A percentile compares a stretch with the other conserved stretches of the same genome.
These are phyloP conservation scores for Diadophis punctatus DNA, from an alignment of 2,113 vertebrate genomes.

Conservation along the genomic window DNA sequence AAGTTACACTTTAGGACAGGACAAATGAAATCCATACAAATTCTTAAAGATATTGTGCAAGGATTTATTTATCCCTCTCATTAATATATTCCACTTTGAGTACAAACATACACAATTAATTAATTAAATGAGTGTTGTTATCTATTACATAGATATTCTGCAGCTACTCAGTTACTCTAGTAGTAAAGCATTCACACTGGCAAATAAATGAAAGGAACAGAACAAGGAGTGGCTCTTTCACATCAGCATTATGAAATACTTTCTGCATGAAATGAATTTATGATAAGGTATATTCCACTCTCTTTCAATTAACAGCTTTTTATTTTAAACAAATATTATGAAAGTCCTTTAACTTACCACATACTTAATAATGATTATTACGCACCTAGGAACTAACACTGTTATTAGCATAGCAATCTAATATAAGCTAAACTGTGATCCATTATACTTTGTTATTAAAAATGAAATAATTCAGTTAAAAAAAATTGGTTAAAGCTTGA, in stretches of 20 bases:
- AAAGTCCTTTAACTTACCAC: neutral
- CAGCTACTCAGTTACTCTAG: neutral
- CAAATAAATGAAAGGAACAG: neutral
- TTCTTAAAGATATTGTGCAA: neutral
- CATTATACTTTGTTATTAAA: neutral
- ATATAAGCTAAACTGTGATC: neutral
- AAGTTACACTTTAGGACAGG: neutral
- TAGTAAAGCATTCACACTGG: neutral
- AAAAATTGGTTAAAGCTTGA: neutral
- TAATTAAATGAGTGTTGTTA: neutral
- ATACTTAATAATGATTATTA: neutral
- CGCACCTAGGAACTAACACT: neutral
- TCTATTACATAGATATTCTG: neutral
- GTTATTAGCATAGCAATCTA: neutral
- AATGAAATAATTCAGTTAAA: neutral
- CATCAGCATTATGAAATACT: neutral
- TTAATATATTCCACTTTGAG: neutral
- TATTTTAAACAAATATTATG: neutral
- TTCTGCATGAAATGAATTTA: neutral
- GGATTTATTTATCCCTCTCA: neutral
- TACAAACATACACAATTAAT: neutral
- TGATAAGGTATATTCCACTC: neutral
- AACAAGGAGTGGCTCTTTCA: neutral
- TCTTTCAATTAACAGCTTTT: neutral
- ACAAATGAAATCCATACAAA: neutral